phyloP scores from a whole-genome alignment of 2,797 vertebrate genomes.

The Pipistrellus pipistrellus region DNA sequence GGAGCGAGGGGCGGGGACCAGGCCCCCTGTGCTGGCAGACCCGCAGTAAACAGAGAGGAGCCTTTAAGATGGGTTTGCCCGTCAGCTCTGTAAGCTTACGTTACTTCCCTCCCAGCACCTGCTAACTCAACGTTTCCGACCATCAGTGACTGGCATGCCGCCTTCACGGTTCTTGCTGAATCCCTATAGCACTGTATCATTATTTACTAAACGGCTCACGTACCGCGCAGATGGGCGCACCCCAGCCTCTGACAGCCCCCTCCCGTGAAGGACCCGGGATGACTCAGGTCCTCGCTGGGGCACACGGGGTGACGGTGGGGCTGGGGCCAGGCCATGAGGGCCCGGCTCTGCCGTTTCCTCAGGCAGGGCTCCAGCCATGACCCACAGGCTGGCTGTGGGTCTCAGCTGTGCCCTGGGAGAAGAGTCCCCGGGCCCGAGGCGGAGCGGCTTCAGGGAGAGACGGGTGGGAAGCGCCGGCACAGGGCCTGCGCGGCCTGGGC shows the following conservation, averaged over 20 bases:
- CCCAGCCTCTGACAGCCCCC: too few relatives aligned
- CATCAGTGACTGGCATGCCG: not conserved
- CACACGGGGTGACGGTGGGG: too few relatives aligned
- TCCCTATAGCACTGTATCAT: not conserved
- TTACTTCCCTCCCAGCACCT: not conserved
- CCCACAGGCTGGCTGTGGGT: not conserved
- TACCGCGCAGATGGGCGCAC: fast-evolving
- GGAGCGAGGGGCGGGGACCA: not conserved
- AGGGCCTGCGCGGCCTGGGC: not conserved
- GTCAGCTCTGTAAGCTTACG: not conserved
- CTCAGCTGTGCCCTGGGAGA: not conserved
- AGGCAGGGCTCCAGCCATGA: not conserved
- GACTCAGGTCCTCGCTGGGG: not conserved
- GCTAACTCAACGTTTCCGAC: not conserved
- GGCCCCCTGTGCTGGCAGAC: not conserved
- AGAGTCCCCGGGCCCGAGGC: too few relatives aligned
- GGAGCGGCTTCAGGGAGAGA: not conserved
- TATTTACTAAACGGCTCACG: not conserved
- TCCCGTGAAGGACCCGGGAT: not conserved
- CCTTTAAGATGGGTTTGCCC: not conserved
- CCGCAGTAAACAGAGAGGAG: not conserved
- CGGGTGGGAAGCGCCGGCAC: not conserved
- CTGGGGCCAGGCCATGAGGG: not conserved
- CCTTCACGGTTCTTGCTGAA: not conserved
- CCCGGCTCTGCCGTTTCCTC: not conserved